Conservation (phyloP, 2,797 vertebrate species). For the Coccyzus lansbergi region DNA sequence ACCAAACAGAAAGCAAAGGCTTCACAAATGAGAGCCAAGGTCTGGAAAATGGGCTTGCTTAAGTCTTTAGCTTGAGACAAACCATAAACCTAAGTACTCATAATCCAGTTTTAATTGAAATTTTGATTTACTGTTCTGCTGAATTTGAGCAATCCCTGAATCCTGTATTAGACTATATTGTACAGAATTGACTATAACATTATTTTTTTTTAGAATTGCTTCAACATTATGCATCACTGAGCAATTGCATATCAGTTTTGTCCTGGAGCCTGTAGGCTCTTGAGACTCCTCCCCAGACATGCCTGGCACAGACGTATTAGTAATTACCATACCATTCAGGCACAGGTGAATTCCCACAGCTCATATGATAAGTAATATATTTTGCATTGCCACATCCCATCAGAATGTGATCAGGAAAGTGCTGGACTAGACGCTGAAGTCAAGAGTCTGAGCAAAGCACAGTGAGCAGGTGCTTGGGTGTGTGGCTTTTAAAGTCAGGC, state of each 20-base stretch:
- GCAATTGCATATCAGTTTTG: neutral
- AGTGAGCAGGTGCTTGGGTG: neutral
- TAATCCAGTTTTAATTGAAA: constrained; percentile 46
- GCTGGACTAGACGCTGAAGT: neutral
- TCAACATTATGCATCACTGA: neutral
- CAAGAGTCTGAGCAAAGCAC: neutral
- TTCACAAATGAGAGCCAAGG: neutral
- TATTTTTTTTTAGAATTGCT: neutral
- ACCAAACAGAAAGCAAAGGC: neutral
- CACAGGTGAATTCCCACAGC: neutral
- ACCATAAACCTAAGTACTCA: neutral
- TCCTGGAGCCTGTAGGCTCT: neutral
- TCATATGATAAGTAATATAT: neutral
- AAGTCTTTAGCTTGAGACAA: neutral
- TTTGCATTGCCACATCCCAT: neutral
- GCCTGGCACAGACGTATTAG: neutral
- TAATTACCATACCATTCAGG: constrained; percentile 9
- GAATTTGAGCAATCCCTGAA: neutral
- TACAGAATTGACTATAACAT: neutral
- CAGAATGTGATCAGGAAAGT: neutral
- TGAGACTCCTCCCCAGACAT: neutral
- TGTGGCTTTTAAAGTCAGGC: neutral
- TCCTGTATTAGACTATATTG: neutral
- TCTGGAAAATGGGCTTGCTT: neutral
- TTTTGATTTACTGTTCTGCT: constrained; percentile 26